These are phyloP conservation scores for Tiliqua scincoides DNA, from an alignment of 2,113 vertebrate species.

Conservation along the genomic window DNA sequence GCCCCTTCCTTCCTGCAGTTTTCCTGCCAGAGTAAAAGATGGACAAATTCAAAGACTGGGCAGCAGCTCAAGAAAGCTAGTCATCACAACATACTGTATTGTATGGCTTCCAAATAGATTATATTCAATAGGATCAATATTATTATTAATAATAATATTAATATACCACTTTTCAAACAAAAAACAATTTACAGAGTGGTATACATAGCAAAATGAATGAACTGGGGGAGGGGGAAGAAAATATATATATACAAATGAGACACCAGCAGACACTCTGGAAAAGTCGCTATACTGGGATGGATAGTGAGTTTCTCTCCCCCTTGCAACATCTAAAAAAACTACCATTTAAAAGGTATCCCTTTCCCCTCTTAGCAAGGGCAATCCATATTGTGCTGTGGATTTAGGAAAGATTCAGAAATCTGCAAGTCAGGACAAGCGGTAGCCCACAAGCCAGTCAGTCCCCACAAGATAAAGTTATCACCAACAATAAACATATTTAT, in stretches of 20 bases:
- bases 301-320: no score
- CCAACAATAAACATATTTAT: neutral
- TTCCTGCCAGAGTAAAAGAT: constrained; percentile 13
- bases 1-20: neutral
- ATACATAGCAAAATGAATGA: no score
- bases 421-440: no score
- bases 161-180: no score
- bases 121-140: neutral
- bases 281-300: no score
- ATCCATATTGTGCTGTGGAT: neutral
- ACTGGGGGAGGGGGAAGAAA: no score
- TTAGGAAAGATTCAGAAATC: neutral
- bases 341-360: no score
- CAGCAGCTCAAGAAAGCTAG: constrained; percentile 5
- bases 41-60: constrained; percentile 6
- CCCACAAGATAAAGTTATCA: neutral
- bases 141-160: neutral
- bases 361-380: no score
- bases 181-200: no score
- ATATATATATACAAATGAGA: no score
- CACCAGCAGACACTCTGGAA: no score
- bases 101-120: neutral
- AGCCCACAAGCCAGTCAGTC: neutral
- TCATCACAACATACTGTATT: neutral
- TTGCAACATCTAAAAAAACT: no score